Percentiles rank a stretch among this genome's conserved stretches.
phyloP scores from a whole-genome alignment of 2,797 vertebrate genomes.

The Macrochelys suwanniensis region DNA sequence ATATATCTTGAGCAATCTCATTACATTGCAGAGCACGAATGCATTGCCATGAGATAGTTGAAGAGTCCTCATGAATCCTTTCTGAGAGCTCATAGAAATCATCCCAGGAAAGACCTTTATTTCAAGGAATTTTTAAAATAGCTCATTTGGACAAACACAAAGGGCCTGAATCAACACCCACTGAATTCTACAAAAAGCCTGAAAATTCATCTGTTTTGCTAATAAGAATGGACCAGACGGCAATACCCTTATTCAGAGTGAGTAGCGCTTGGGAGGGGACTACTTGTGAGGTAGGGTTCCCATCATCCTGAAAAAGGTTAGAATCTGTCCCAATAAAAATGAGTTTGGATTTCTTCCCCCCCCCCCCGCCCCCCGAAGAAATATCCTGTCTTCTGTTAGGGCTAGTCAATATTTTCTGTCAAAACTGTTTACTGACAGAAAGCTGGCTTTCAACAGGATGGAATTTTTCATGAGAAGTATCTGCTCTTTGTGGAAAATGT shows the following conservation, averaged over 20 bases:
- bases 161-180: background rate
- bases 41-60: slow-evolving; percentile 39
- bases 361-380: background rate
- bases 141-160: background rate
- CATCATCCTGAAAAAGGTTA: slow-evolving; percentile 6
- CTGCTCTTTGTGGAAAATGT: background rate
- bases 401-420: background rate
- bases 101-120: slow-evolving; percentile 45
- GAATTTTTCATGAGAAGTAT: background rate
- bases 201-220: background rate
- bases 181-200: background rate
- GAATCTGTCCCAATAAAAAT: background rate
- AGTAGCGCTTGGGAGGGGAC: background rate
- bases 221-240: background rate
- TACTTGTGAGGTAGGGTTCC: background rate
- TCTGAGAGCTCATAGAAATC: slow-evolving; percentile 31
- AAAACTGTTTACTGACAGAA: background rate
- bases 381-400: background rate
- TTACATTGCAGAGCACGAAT: slow-evolving; percentile 35
- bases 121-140: background rate
- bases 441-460: background rate
- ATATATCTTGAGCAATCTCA: slow-evolving; percentile 52
- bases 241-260: background rate
- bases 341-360: background rate
- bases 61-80: slow-evolving; percentile 61